phyloP scores from a whole-genome alignment of 2,113 vertebrate genomes.

The Excalfactoria chinensis region DNA sequence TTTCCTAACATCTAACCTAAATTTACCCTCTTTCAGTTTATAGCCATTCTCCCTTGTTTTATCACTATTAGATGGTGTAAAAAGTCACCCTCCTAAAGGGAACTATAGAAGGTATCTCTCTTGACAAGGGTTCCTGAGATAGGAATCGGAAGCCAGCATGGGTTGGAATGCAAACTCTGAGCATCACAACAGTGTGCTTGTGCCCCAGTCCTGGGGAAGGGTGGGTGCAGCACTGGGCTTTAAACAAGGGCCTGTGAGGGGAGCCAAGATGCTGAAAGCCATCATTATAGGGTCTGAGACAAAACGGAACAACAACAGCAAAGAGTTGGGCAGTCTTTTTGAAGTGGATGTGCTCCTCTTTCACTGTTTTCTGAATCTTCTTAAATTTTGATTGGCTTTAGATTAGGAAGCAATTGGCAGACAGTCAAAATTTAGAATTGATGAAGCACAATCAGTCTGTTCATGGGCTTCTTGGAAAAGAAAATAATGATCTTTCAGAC shows the following conservation, averaged over 20 bases:
- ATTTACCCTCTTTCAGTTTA: too few relatives aligned
- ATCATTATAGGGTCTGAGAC: constrained; percentile 50
- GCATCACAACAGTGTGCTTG: constrained; percentile 13
- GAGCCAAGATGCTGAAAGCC: constrained; percentile 57
- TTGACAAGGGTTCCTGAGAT: neutral
- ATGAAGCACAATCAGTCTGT: constrained; percentile 59
- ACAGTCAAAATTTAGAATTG: constrained; percentile 45
- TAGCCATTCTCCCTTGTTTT: too few relatives aligned
- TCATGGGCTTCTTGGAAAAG: constrained; percentile 59
- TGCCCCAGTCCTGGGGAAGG: neutral
- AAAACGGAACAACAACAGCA: constrained; percentile 45
- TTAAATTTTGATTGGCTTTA: constrained; percentile 63
- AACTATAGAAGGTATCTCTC: neutral
- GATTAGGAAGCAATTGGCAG: constrained; percentile 64
- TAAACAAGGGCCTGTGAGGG: constrained; percentile 21
- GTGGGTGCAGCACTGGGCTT: neutral
- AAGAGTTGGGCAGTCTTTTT: constrained; percentile 53
- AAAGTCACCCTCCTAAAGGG: too few relatives aligned
- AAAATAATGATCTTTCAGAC: constrained; percentile 64
- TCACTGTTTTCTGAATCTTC: constrained; percentile 31
- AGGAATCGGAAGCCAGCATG: neutral
- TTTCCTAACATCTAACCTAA: too few relatives aligned
- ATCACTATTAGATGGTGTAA: too few relatives aligned
- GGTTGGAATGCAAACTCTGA: neutral
- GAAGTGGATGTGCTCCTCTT: constrained; percentile 58